Evolutionary conservation across 2,797 vertebrate genomes (phyloP).

Genomic region (Enteromius unitaeniatus): DNA sequence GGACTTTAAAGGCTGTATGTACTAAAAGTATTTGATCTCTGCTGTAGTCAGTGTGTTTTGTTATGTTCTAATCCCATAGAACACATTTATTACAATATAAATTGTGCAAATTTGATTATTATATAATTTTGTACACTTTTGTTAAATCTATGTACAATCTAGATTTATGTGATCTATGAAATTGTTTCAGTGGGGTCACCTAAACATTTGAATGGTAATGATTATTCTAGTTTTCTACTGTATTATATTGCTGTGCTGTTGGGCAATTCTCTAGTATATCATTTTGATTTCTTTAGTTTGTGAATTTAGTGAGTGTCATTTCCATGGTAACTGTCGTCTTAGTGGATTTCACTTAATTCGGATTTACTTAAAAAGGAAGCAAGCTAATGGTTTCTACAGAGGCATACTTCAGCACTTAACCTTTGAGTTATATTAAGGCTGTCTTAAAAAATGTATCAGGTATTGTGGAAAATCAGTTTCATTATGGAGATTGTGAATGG

Average conservation of each 20-base stretch:
- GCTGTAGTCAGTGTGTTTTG: neutral
- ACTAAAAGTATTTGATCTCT: neutral
- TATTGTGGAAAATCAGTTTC: conserved; percentile 1
- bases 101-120: neutral
- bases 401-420: neutral
- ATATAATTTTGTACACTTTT: neutral
- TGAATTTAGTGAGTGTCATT: conserved; percentile 1
- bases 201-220: neutral
- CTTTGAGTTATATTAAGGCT: conserved; percentile 3
- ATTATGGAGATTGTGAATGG: conserved; percentile 1
- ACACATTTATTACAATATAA: neutral
- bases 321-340: conserved; percentile 8
- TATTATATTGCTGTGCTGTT: neutral
- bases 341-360: conserved; percentile 6
- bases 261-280: too few species aligned
- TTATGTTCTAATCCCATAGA: too few species aligned
- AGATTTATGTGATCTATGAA: too few species aligned
- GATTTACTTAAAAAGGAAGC: neutral
- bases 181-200: neutral
- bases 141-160: too few species aligned
- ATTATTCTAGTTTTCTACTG: neutral
- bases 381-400: conserved; percentile 7
- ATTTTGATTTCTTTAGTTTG: neutral
- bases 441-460: conserved; percentile 22
- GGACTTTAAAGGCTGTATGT: neutral